phyloP scores from a whole-genome alignment of 2,797 vertebrate species.

The Alcedo atthis region DNA sequence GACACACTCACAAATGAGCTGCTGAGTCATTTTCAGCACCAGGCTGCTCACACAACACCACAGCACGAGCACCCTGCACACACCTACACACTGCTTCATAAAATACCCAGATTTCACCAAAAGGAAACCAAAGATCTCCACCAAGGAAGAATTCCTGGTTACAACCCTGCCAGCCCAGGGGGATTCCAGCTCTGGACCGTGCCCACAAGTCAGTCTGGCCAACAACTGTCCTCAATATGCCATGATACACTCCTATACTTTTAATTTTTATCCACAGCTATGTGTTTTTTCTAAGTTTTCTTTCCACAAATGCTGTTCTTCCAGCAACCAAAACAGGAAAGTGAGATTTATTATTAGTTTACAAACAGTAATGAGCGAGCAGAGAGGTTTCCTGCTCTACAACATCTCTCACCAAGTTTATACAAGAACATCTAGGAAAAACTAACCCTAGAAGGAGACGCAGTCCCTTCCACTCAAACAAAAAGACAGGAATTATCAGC shows the following conservation, averaged over 20 bases:
- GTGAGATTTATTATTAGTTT: background rate
- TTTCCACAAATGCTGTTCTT: background rate
- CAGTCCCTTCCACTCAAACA: background rate
- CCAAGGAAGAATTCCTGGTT: background rate
- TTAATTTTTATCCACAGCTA: background rate
- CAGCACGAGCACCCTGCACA: accelerated
- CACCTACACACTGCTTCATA: accelerated
- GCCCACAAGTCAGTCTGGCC: background rate
- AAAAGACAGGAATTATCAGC: background rate
- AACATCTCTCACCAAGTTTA: background rate
- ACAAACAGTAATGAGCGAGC: background rate
- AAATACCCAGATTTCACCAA: accelerated
- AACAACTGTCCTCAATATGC: background rate
- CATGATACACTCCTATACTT: background rate
- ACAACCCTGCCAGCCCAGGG: accelerated
- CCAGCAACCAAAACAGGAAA: background rate
- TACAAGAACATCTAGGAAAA: background rate
- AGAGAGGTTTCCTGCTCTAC: background rate
- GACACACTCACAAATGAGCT: accelerated
- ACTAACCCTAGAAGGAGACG: too few species aligned
- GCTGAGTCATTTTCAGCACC: accelerated
- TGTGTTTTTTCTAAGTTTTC: background rate
- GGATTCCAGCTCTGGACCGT: accelerated
- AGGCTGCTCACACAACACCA: accelerated
- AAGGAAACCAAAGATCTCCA: background rate